These are phyloP conservation scores for Melanostoma scalare DNA, from an alignment of 2,888 invertebrate species.

Conservation along the genomic window DNA sequence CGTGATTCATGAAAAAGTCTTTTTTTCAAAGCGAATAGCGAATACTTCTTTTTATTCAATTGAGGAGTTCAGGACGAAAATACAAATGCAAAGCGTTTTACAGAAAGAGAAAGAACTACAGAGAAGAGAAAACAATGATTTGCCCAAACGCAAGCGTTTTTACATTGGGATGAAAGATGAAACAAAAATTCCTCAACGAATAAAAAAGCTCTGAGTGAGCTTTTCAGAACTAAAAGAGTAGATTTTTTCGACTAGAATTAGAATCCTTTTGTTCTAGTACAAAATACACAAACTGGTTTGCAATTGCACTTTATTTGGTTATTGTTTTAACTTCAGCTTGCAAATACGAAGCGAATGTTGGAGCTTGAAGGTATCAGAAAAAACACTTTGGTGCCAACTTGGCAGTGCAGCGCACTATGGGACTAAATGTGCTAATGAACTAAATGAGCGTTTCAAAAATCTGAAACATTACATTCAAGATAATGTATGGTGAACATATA, in stretches of 20 bases:
- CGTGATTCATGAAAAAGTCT: constrained; percentile 10
- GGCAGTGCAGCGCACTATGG: no score
- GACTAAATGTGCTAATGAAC: no score
- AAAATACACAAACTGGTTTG: background rate
- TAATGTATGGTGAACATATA: no score
- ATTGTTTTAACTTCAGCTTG: no score
- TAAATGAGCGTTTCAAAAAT: no score
- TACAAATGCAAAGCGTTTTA: constrained; percentile 49
- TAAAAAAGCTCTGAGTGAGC: no score
- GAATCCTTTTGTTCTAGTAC: constrained; percentile 24
- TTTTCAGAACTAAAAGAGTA: constrained; percentile 15
- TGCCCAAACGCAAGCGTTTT: constrained; percentile 25
- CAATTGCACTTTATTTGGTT: no score
- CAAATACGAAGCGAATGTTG: no score
- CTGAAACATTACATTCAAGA: no score
- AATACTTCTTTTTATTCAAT: constrained; percentile 17
- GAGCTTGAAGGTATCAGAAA: no score
- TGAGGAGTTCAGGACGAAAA: constrained; percentile 43
- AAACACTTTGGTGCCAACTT: no score
- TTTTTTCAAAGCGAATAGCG: constrained; percentile 24
- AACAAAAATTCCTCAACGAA: constrained; percentile 4
- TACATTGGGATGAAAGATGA: constrained; percentile 7
- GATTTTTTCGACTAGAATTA: background rate
- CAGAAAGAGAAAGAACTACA: constrained; percentile 23
- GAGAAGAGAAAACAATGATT: constrained; percentile 13